Conservation (phyloP, 2,797 vertebrate genomes). For the Falco concolor region DNA sequence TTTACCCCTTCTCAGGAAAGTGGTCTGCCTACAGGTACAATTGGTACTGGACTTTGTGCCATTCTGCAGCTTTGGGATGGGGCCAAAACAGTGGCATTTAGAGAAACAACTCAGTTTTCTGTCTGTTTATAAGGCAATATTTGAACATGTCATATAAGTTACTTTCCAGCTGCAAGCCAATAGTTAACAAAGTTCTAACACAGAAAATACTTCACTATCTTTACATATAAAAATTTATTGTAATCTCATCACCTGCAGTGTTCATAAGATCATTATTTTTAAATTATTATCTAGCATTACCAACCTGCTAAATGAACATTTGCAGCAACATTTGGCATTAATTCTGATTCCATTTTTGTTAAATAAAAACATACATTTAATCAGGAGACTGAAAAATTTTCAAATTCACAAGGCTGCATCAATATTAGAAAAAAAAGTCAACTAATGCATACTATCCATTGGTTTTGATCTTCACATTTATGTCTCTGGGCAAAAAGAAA, state of each 20-base stretch:
- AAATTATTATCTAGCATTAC: neutral
- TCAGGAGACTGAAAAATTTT: neutral
- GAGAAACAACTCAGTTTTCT: neutral
- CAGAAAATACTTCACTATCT: neutral
- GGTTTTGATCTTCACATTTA: neutral
- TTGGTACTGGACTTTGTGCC: neutral
- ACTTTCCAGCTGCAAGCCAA: neutral
- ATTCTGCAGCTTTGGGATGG: neutral
- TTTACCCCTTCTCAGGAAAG: neutral
- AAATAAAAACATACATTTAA: neutral
- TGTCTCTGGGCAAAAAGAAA: neutral
- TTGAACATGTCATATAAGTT: neutral
- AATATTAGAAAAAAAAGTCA: neutral
- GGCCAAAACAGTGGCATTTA: neutral
- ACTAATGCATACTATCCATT: neutral
- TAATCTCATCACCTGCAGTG: neutral
- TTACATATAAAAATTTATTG: neutral
- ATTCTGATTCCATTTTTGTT: neutral
- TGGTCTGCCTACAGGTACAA: accelerated
- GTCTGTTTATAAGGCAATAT: neutral
- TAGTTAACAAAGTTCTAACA: neutral
- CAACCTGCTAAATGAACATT: neutral
- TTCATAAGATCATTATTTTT: neutral
- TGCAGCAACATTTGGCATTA: neutral
- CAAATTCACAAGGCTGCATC: neutral